These are phyloP conservation scores for Charanyca ferruginea DNA, from an alignment of 2,888 invertebrate genomes.

Conservation along the genomic window DNA sequence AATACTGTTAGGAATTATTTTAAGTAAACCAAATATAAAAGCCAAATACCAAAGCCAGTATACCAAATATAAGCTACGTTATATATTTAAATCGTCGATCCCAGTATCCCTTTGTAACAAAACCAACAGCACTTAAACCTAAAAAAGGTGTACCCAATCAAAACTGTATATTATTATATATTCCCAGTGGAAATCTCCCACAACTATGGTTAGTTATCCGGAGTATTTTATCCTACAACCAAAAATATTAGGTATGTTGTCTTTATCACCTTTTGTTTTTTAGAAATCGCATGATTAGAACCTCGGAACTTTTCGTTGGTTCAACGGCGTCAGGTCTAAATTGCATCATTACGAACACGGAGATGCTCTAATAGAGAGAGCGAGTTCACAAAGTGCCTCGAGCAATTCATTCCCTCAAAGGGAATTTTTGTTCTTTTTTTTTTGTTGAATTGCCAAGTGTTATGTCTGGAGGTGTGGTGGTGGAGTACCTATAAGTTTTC, in stretches of 20 bases:
- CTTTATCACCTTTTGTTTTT: neutral
- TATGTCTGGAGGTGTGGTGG: constrained; percentile 31
- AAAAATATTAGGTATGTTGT: too few relatives aligned
- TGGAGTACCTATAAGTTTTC: constrained; percentile 43
- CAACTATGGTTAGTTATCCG: neutral
- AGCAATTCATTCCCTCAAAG: constrained; percentile 61
- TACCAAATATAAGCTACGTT: too few relatives aligned
- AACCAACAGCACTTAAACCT: too few relatives aligned
- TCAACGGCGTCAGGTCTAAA: constrained; percentile 60
- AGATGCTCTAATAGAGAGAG: constrained; percentile 60
- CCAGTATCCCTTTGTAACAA: too few relatives aligned
- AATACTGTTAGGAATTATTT: neutral
- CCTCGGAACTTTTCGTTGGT: constrained; percentile 11
- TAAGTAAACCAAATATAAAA: neutral
- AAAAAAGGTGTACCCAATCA: constrained; percentile 1
- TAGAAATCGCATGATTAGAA: constrained; percentile 29
- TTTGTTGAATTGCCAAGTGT: constrained; percentile 48
- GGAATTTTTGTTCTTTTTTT: constrained; percentile 54
- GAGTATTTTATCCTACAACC: neutral
- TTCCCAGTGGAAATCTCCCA: neutral
- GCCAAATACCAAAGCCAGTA: too few relatives aligned
- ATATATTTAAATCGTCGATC: too few relatives aligned
- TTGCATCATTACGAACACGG: constrained; percentile 69
- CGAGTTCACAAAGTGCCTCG: constrained; percentile 59
- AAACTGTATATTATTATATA: neutral